phyloP scores from a whole-genome alignment of 2,113 vertebrate species.

The Strix uralensis region DNA sequence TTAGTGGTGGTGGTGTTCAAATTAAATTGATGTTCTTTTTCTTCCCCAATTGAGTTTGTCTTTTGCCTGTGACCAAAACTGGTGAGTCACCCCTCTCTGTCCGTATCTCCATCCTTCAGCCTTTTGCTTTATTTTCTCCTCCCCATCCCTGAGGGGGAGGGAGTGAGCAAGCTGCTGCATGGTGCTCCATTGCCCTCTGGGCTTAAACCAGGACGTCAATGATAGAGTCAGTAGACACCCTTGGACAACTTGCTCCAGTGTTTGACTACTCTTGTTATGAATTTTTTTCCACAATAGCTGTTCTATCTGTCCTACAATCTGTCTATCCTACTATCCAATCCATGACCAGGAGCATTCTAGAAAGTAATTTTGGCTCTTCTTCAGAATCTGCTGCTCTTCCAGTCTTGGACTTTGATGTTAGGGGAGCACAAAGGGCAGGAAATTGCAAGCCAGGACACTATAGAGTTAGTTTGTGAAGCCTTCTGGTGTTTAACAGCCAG shows the following conservation, averaged over 20 bases:
- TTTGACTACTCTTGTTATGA: background rate
- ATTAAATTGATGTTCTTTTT: too few relatives aligned
- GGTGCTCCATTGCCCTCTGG: too few relatives aligned
- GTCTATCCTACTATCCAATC: background rate
- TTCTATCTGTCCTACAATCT: background rate
- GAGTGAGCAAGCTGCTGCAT: too few relatives aligned
- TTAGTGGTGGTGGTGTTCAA: too few relatives aligned
- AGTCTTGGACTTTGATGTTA: background rate
- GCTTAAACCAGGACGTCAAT: too few relatives aligned
- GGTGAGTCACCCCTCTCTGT: too few relatives aligned
- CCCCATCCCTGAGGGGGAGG: too few relatives aligned
- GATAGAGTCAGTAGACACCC: background rate
- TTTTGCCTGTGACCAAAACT: too few relatives aligned
- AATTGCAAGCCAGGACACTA: fast-evolving
- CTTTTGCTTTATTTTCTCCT: too few relatives aligned
- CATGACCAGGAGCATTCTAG: background rate
- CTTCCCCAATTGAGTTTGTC: too few relatives aligned
- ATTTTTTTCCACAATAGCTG: background rate
- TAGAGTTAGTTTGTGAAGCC: background rate
- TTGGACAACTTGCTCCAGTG: background rate
- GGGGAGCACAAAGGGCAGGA: background rate
- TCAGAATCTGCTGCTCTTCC: background rate
- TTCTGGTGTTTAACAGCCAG: background rate
- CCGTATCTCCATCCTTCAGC: too few relatives aligned
- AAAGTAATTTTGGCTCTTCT: background rate